Evolutionary conservation across 2,113 vertebrate species (phyloP).

Genomic region (Anoplopoma fimbria): DNA sequence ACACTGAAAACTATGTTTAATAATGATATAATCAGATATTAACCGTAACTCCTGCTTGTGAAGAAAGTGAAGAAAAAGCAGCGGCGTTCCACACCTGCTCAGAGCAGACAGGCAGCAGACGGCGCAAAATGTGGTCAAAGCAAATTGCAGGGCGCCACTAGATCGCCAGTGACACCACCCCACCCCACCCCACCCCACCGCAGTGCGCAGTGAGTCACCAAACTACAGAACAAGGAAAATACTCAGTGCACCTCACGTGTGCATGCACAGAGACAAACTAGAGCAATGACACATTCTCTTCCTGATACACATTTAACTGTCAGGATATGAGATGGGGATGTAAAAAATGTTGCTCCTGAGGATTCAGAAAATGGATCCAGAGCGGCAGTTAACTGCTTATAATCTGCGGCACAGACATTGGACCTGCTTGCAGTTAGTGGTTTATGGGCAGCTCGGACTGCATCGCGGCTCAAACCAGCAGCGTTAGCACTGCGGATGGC

Average conservation of each 20-base stretch:
- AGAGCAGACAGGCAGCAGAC: slow-evolving; percentile 31
- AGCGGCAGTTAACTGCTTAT: slow-evolving; percentile 52
- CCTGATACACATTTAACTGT: slow-evolving; percentile 44
- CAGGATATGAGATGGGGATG: slow-evolving; percentile 36
- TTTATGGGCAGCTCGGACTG: slow-evolving; percentile 43
- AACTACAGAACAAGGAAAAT: slow-evolving; percentile 51
- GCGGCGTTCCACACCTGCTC: not conserved
- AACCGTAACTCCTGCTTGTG: too few relatives aligned
- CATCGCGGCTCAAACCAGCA: slow-evolving; percentile 43
- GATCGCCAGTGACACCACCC: slow-evolving; percentile 35
- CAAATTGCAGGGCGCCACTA: slow-evolving; percentile 22
- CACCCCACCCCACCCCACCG: slow-evolving; percentile 36
- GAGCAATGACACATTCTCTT: slow-evolving; percentile 57
- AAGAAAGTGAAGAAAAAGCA: not conserved
- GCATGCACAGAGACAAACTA: slow-evolving; percentile 31
- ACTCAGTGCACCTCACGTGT: slow-evolving; percentile 38
- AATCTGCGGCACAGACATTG: slow-evolving; percentile 50
- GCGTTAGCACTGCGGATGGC: slow-evolving; percentile 52
- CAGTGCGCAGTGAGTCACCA: slow-evolving; percentile 34
- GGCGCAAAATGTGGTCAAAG: slow-evolving; percentile 34
- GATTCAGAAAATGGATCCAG: slow-evolving; percentile 31
- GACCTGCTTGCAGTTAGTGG: slow-evolving; percentile 45
- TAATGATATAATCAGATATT: not conserved
- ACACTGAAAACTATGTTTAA: not conserved
- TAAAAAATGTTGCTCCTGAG: slow-evolving; percentile 29